Percentiles rank a stretch among this genome's conserved stretches.
Conservation (phyloP, 2,113 vertebrate genomes). For the Leptocoma aspasia region DNA sequence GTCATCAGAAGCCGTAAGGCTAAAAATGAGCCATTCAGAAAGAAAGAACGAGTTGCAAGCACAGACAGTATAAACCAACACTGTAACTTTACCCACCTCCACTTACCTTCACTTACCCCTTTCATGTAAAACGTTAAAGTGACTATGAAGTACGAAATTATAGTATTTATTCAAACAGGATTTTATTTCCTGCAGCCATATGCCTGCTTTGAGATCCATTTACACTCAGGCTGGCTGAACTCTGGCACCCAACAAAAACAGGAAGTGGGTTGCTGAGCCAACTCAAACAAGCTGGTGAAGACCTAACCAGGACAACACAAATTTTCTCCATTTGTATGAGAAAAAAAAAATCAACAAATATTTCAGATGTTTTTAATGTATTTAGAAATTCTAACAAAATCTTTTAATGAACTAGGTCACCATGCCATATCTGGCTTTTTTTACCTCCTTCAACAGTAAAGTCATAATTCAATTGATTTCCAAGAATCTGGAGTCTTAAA, state of each 20-base stretch:
- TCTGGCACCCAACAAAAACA: not conserved
- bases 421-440: not conserved
- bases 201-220: not conserved
- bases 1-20: not conserved
- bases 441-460: not conserved
- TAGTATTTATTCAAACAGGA: conserved; percentile 16
- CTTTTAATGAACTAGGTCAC: not conserved
- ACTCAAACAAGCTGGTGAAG: not conserved
- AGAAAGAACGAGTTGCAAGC: not conserved
- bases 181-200: conserved; percentile 24
- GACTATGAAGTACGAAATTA: conserved; percentile 33
- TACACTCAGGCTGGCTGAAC: not conserved
- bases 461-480: not conserved
- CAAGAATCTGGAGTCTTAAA: not conserved
- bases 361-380: not conserved
- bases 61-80: not conserved
- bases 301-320: not conserved
- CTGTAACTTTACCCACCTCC: not conserved
- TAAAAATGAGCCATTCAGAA: not conserved
- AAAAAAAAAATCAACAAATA: not conserved
- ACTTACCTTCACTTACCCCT: conserved; percentile 73
- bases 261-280: not conserved
- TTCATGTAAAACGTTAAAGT: conserved; percentile 56
- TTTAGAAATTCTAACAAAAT: not conserved
- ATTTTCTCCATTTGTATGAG: not conserved